A percentile compares a stretch with the other conserved stretches of the same genome.
Conservation (phyloP, 2,113 vertebrate species). For the Cyprinus carpio region DNA sequence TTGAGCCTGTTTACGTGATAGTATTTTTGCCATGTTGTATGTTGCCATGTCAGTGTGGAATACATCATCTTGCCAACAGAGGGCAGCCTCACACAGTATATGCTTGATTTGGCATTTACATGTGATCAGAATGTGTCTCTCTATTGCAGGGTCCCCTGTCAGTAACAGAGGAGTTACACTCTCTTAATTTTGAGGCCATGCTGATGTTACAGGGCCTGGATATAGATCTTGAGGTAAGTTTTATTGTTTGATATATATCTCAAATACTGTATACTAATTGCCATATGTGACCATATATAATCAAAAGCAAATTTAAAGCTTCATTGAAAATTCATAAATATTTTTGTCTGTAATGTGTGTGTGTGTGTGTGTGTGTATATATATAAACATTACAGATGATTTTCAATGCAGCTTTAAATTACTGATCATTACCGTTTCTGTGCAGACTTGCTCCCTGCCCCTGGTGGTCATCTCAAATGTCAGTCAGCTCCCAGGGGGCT, state of each 20-base stretch:
- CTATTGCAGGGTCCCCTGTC: conserved; percentile 84
- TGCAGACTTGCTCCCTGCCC: conserved; percentile 89
- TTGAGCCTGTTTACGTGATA: not conserved
- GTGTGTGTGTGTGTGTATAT: too few species aligned
- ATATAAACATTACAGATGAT: too few species aligned
- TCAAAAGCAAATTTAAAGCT: too few species aligned
- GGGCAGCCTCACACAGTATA: conserved; percentile 1
- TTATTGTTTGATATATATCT: too few species aligned
- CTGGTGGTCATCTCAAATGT: conserved; percentile 98
- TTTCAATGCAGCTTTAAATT: too few species aligned
- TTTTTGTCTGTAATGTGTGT: too few species aligned
- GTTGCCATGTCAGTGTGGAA: not conserved
- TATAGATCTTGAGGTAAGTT: conserved; percentile 88
- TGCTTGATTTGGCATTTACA: not conserved
- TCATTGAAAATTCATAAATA: too few species aligned
- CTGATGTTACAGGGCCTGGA: conserved; percentile 89
- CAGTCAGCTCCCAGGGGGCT: conserved; percentile 91
- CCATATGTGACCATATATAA: too few species aligned
- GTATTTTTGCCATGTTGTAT: not conserved
- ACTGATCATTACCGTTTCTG: too few species aligned
- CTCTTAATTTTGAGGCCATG: conserved; percentile 91
- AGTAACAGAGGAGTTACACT: conserved; percentile 95
- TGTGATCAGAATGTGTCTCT: conserved; percentile 10
- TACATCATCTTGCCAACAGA: not conserved
- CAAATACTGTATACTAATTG: too few species aligned